Evolutionary conservation across 64 coral and sea anemone genomes (phyloP).

Genomic region (Platygyra sinensis): DNA sequence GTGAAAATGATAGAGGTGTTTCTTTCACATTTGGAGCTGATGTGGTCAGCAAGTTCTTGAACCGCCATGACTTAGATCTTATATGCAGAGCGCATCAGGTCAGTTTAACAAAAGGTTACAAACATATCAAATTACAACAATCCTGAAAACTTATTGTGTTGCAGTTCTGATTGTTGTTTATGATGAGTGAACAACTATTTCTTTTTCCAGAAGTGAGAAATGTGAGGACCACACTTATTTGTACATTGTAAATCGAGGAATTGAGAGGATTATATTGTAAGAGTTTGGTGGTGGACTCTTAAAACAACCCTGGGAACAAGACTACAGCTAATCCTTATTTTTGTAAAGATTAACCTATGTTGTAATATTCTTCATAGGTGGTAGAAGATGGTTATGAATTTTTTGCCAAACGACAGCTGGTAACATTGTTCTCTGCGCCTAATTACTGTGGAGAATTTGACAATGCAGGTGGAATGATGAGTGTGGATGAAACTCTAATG

Average conservation of each 20-base stretch:
- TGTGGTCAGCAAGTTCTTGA: slow-evolving; percentile 98
- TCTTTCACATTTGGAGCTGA: slow-evolving; percentile 98
- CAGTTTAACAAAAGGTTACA: neutral
- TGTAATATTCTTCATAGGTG: slow-evolving; percentile 47
- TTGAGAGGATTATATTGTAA: no score
- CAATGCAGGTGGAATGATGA: slow-evolving; percentile 99
- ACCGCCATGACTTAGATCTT: slow-evolving; percentile 95
- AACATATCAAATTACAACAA: no score
- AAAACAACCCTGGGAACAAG: no score
- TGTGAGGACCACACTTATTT: no score
- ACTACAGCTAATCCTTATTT: no score
- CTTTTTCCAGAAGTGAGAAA: no score
- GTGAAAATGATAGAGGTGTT: slow-evolving; percentile 97
- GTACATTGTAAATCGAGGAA: no score
- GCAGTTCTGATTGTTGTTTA: no score
- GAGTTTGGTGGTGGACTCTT: no score
- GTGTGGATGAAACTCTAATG: slow-evolving; percentile 96
- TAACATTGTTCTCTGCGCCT: slow-evolving; percentile 96
- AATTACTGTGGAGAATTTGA: slow-evolving; percentile 98
- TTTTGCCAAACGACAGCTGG: slow-evolving; percentile 96
- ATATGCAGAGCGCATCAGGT: slow-evolving; percentile 99
- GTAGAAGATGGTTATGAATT: slow-evolving; percentile 99
- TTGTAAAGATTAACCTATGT: neutral
- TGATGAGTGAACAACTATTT: no score
- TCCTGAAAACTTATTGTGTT: no score